Evolutionary conservation across 2,113 vertebrate genomes (phyloP), one percentile per base, ranked within the genome.

Genomic region (Aphelocoma coerulescens): DNA sequence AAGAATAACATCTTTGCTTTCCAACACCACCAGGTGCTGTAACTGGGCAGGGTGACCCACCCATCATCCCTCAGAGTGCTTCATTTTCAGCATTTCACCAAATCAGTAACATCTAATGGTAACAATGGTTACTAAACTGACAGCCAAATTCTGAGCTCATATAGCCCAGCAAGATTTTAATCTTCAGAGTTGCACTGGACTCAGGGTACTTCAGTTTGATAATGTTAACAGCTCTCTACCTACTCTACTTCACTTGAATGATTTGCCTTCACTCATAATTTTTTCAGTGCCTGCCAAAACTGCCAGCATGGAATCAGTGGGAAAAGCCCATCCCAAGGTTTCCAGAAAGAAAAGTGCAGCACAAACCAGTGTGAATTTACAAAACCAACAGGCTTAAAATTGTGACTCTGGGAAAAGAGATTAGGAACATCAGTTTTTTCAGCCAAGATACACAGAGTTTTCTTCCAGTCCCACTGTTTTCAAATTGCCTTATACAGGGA

Each of bases 381-480:
- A 93, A 94, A 96, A 96, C 14, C 39, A 95, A 84, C 65, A 81
- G 48, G 49, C 67, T 91, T 85, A 73, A 83, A 85, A 69, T 73
- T 85, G 65, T 92, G 71, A 67, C 55, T 90, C 27, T 80, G 71
- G 68, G 68, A 92, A 89, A 78, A 84, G 52, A 93, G 61, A 77
- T 13, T 32, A 77, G 39, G 59, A 90, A 96, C 20, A 80, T 72
- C 22, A 35, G 2, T 16, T 86, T 94, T 72, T 65, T 72, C 88
- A 92, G 93, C 90, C 95, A 96, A 94, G 83, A 94, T 78, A 95
- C 2, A 92, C 62, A 79, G 7, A 41, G 22, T 54, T 94, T 94
- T 89, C 85, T 91, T 95, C 81, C 73, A 93, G 48, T 65, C 37
- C 23, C 67, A 39, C 75, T 74, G 76, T 77, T 91, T 95, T 96